Evolutionary conservation across 2,888 invertebrate genomes (phyloP), one percentile per base, ranked within the genome.

Genomic region (Eulithis prunata): DNA sequence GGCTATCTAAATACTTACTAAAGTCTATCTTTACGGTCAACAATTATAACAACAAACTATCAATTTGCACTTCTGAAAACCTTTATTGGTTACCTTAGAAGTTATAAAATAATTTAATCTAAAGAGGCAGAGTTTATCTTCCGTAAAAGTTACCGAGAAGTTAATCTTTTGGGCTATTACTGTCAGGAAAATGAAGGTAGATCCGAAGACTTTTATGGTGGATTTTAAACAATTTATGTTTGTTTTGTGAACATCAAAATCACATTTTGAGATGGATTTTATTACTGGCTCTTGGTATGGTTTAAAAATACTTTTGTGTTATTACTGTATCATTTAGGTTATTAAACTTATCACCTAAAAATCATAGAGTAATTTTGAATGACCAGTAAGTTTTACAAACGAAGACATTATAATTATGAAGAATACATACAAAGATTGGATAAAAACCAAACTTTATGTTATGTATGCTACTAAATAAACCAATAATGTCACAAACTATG

Each of bases 71-170:
- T 81, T 75, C 71, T 73, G 69, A 80, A 84, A 82, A 80, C 80
- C 75, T 80, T 73, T 71, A 78, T 75, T 74, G 76, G 78, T 64
- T 79, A 78, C 76, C 74, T 76, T 71, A 69, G 68, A 86, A 88
- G 80, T 86, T 88, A 81, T 68, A 49, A 85, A 88, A 89, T 89
- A 89, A 88, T 88, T 88, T 86, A 88, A 89, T 88, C 84, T 81
- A 82, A 85, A 85, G 83, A 85, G 79, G 81, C 79, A 74, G 83
- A 88, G 84, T 87, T 88, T 85, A 83, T 86, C 80, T 82, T 80
- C 77, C 76, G 75, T 75, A 76, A 86, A 89, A 87, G 81, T 84
- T 84, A 78, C 78, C 77, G 78, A 75, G 77, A 82, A 84, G 81
- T 87, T 87, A 87, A 86, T 86, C 85, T 86, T 79, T 81, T 78